Percentiles rank a stretch among this genome's conserved stretches.
Evolutionary conservation across 1,140 invertebrate species (phyloP).

Genomic region (Bombus difficillimus): DNA sequence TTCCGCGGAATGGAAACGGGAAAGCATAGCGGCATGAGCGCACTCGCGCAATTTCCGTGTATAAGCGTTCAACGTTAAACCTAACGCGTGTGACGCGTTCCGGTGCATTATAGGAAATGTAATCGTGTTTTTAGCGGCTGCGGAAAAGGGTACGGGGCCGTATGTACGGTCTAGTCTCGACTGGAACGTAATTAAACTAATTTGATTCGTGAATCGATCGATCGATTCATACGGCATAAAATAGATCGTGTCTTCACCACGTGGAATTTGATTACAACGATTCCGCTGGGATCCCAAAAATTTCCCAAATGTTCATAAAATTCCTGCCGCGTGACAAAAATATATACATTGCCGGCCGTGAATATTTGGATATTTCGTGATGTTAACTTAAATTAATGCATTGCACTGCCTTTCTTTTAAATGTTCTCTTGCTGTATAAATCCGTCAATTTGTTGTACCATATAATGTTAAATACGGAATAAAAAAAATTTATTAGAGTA

Average conservation of each 20-base stretch:
- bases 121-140: conserved; percentile 36
- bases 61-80: conserved; percentile 43
- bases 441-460: no score
- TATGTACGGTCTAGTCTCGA: background rate
- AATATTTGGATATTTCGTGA: no score
- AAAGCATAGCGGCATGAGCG: background rate
- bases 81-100: conserved; percentile 23
- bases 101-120: conserved; percentile 48
- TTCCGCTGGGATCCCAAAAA: background rate
- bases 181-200: conserved; percentile 40
- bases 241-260: background rate
- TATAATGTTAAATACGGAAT: no score
- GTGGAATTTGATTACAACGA: conserved; percentile 17
- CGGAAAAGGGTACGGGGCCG: background rate
- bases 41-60: conserved; percentile 29
- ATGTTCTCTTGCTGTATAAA: no score
- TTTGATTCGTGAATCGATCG: conserved; percentile 27
- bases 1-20: conserved; percentile 15
- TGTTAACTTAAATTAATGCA: no score
- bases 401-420: no score
- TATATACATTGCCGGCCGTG: background rate
- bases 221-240: background rate
- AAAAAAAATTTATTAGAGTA: no score
- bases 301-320: background rate
- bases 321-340: background rate